These are phyloP conservation scores for Antrozous pallidus DNA, from an alignment of 2,797 vertebrate genomes.

Conservation along the genomic window DNA sequence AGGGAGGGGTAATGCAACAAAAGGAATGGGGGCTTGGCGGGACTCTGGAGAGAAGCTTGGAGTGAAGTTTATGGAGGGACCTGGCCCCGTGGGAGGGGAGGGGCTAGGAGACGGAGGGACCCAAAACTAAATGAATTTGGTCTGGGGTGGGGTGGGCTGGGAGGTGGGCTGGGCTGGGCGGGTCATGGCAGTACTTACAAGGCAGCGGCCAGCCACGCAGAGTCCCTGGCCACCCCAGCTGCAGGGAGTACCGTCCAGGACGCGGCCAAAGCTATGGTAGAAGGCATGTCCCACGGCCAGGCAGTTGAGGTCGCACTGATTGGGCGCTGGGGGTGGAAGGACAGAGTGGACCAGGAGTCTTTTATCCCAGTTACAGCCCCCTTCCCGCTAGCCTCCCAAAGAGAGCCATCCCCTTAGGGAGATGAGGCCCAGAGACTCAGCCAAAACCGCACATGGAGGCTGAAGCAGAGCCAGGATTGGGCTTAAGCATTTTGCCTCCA, in stretches of 20 bases:
- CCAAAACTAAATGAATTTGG: neutral
- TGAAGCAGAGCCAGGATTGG: neutral
- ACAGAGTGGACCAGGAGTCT: rapidly evolving
- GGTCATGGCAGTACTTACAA: slow-evolving; percentile 77
- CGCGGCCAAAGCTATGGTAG: slow-evolving; percentile 86
- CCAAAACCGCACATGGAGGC: neutral
- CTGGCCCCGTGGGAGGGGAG: too few relatives aligned
- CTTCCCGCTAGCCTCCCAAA: neutral
- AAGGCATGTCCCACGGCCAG: slow-evolving; percentile 85
- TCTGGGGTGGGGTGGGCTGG: neutral
- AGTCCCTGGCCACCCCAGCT: slow-evolving; percentile 71
- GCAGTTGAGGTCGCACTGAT: slow-evolving; percentile 85
- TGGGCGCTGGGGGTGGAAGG: slow-evolving; percentile 76
- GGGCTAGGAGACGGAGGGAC: neutral
- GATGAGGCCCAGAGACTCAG: neutral
- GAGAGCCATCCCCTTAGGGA: neutral
- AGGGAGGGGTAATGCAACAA: neutral
- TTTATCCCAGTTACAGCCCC: neutral
- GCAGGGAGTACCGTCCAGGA: slow-evolving; percentile 85
- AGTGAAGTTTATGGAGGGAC: neutral
- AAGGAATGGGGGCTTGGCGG: neutral
- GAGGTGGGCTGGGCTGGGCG: neutral
- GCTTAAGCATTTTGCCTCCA: neutral
- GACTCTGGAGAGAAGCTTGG: neutral
- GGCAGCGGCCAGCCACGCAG: slow-evolving; percentile 82